These are phyloP conservation scores for Nomada ruficornis DNA, from an alignment of 2,888 invertebrate genomes.

Conservation along the genomic window DNA sequence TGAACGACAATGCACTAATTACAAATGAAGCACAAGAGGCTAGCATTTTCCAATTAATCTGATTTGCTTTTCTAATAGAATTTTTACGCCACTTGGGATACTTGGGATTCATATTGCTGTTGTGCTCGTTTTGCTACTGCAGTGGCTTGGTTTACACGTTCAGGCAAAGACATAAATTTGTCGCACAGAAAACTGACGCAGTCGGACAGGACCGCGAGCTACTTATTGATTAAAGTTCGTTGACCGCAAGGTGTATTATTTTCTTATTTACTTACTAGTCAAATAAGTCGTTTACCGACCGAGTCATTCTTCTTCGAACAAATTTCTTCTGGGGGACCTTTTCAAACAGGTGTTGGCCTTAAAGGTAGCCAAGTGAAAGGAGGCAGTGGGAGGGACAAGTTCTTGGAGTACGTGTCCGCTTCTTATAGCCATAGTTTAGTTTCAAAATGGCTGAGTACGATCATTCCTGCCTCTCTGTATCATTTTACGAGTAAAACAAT, in stretches of 20 bases:
- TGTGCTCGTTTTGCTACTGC: conserved; percentile 86
- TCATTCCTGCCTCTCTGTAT: conserved; percentile 41
- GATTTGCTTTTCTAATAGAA: conserved; percentile 79
- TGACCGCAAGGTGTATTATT: not conserved
- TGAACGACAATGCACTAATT: not conserved
- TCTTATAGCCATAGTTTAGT: conserved; percentile 66
- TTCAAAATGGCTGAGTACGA: conserved; percentile 79
- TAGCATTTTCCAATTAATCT: not conserved
- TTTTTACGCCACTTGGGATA: conserved; percentile 87
- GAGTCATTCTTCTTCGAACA: conserved; percentile 23
- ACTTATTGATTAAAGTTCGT: conserved; percentile 3
- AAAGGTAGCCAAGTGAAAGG: conserved; percentile 71
- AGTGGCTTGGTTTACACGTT: conserved; percentile 86
- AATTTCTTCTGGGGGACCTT: conserved; percentile 42
- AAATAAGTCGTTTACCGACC: conserved; percentile 31
- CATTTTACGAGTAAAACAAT: conserved; percentile 21
- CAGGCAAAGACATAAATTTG: conserved; percentile 84
- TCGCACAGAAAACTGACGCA: not conserved
- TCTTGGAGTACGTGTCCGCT: conserved; percentile 55
- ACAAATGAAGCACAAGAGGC: no score
- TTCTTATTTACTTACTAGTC: not conserved
- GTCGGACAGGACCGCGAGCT: conserved; percentile 13
- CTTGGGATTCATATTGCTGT: conserved; percentile 86
- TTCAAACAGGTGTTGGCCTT: conserved; percentile 59
- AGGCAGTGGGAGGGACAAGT: conserved; percentile 63